Percentiles rank a stretch among this genome's conserved stretches.
These are phyloP conservation scores for Sinohyriopsis cumingii DNA, from an alignment of 2,888 invertebrate genomes.

Conservation along the genomic window DNA sequence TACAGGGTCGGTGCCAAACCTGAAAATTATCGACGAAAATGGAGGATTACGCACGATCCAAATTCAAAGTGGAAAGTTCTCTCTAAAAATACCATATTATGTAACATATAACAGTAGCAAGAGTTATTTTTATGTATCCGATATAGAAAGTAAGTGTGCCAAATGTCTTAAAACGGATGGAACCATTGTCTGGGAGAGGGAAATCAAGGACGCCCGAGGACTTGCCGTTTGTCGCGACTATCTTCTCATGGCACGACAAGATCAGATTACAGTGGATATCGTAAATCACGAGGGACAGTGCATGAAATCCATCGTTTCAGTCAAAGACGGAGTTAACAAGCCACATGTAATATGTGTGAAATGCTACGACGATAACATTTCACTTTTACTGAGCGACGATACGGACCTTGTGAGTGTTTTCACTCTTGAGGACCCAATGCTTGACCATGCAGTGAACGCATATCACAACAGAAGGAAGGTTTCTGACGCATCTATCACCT, in stretches of 20 bases:
- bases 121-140: slow-evolving; percentile 13
- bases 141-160: slow-evolving; percentile 11
- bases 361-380: background rate
- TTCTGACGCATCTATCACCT: no score
- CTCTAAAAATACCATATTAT: slow-evolving; percentile 1
- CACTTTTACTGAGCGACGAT: slow-evolving; percentile 15
- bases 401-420: slow-evolving; percentile 20
- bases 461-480: background rate
- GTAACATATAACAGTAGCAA: slow-evolving; percentile 7
- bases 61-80: background rate
- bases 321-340: slow-evolving; percentile 17
- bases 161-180: slow-evolving; percentile 17
- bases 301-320: slow-evolving; percentile 23
- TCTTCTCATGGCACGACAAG: slow-evolving; percentile 19
- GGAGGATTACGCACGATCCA: background rate
- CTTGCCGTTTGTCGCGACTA: slow-evolving; percentile 15
- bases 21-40: background rate
- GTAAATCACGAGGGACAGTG: slow-evolving; percentile 20
- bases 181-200: slow-evolving; percentile 25
- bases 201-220: slow-evolving; percentile 14
- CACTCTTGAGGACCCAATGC: slow-evolving; percentile 19
- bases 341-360: slow-evolving; percentile 7
- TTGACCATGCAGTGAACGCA: slow-evolving; percentile 13
- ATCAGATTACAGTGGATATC: slow-evolving; percentile 25
- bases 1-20: background rate